Base-by-base conservation (phyloP, 2,113 vertebrate genomes). In the Otus sunia region DNA sequence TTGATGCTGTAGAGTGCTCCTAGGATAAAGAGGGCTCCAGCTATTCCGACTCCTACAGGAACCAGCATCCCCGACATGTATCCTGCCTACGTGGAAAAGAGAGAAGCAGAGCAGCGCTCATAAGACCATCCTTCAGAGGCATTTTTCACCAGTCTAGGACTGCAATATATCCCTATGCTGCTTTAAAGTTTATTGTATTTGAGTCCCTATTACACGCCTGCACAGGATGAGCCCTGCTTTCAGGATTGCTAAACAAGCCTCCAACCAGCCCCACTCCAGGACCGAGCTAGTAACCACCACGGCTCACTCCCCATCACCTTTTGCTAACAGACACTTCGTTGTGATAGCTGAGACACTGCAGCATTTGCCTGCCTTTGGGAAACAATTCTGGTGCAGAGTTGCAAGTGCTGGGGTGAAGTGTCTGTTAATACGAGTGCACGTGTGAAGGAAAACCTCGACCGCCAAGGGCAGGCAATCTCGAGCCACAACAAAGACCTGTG, bases 31-130 rank as follows among this genome's bases (percentile, higher is more conserved):
- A 99, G 98, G 85, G 99, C 99, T 74, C 99, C 99, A 0, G 99
- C 98, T 76, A 99, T 99, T 27, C 99, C 99, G 0, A 99, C 99
- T 45, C 99, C 99, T 12, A 99, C 99, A 1, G 99, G 99, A 75
- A 99, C 99, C 98, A 99, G 96, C 99, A 99, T 99, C 41, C 99
- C 99, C 1, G 99, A 99, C 98, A 99, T 99, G 73, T 99, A 99
- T 8, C 99, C 99, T 10, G 99, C 99, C 99, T 99, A 32, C 2
- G 10, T 1, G 50, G 71, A 67, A 63, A 71, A 72, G 47, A 84
- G 49, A 94, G 15, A n/a, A 21, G 8, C 74, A 88, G 78, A 71
- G 88, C 69, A 86, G 66, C 41, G 29, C 71, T 88, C 47, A 87
- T n/a, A 25, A n/a, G 36, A 45, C 37, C 43, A 3, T 49, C 7